Conservation (phyloP, 1,140 invertebrate genomes). For the Danaus melanippus region DNA sequence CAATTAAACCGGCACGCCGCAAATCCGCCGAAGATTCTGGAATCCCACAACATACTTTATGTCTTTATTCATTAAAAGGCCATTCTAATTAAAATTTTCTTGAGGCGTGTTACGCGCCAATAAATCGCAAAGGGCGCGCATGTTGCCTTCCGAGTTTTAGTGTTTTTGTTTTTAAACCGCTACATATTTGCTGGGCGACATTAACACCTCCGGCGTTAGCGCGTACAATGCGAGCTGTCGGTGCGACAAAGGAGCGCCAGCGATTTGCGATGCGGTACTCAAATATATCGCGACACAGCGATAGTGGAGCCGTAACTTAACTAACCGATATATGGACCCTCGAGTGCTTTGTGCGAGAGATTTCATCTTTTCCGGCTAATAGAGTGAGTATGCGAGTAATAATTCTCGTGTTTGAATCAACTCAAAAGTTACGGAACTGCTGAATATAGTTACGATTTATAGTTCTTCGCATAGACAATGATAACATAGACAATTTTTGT, state of each 20-base stretch:
- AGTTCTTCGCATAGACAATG: too few species aligned
- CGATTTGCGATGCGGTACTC: conserved; percentile 48
- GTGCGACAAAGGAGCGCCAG: conserved; percentile 46
- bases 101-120: conserved; percentile 38
- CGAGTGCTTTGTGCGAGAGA: conserved; percentile 49
- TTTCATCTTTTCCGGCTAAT: conserved; percentile 59
- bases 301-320: conserved; percentile 48
- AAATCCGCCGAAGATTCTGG: conserved; percentile 37
- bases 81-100: conserved; percentile 63
- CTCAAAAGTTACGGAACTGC: too few species aligned
- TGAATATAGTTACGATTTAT: too few species aligned
- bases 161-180: conserved; percentile 48
- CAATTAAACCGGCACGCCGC: conserved; percentile 46
- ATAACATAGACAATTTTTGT: too few species aligned
- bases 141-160: conserved; percentile 23
- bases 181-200: conserved; percentile 55
- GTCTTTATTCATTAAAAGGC: conserved; percentile 66
- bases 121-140: conserved; percentile 39
- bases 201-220: conserved; percentile 45
- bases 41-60: conserved; percentile 54
- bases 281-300: conserved; percentile 58
- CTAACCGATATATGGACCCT: conserved; percentile 48
- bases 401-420: background rate
- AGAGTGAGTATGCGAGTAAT: conserved; percentile 28
- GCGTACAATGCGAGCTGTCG: conserved; percentile 51